Base-by-base conservation (phyloP, 1,140 invertebrate species). In the Pollicipes pollicipes region DNA sequence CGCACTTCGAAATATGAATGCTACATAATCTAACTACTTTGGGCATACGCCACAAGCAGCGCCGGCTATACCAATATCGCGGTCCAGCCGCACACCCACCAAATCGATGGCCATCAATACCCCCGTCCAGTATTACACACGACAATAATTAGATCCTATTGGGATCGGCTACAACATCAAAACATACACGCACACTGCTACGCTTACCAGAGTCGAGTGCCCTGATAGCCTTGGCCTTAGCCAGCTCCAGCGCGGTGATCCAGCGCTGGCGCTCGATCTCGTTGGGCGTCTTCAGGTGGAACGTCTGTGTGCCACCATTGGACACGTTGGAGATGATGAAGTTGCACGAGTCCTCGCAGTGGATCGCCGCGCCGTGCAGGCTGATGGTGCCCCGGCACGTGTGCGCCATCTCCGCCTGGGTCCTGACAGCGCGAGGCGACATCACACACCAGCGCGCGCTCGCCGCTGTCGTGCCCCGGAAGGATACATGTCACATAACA, bases 371-470 rank as follows among this genome's bases (percentile, higher is more conserved):
- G 74, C 94, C 94, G 75, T 96, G 90, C 70, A 99, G 83, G 73
- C 95, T 97, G 76, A 99, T 98, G 68, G 91, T 95, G 21, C 97
- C 97, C 35, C 97, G 85, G 81, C 97, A 99, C 28, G 95, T 95
- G 78, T 98, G 94, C 30, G 88, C 88, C 87, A 99, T 95, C 82
- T 99, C 97, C 28, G 90, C 88, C 79, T 95, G 95, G 79, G 93
- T 97, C 81, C 96, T 98, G 83, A 58, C 32, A 21, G 45, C 24
- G 2, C 10, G 45, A 21, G 2, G 17, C 10, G 3, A 21, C 10
- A 58, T 21, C 13, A 21, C 45, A 58, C 45, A 58, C 6, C 21
- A 58, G n/a, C n/a, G n/a, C n/a, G n/a, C n/a, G n/a, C n/a, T n/a
- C n/a, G n/a, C n/a, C n/a, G n/a, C n/a, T n/a, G n/a, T n/a, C n/a